Evolutionary conservation across 2,797 vertebrate genomes (phyloP), one percentile per base, ranked within the genome.

Genomic region (Alosa sapidissima): DNA sequence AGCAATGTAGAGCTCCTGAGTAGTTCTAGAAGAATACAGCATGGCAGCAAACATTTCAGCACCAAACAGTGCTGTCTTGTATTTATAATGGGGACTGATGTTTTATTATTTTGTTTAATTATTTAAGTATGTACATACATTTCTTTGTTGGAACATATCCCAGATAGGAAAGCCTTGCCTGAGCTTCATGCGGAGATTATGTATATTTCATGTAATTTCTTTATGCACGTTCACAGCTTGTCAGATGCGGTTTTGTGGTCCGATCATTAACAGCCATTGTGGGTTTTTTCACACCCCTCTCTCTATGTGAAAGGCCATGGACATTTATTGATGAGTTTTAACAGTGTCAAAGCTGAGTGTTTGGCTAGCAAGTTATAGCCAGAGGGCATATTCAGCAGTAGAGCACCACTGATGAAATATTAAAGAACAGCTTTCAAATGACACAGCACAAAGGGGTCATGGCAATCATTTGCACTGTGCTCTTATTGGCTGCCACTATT

Each of bases 401-500:
- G 81, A 82, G 52, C 5, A 33, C 2, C 52, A 83, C 21, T 51
- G 62, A 83, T 68, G 19, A 83, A 65, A 19, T 62, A 65, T 48
- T 83, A 65, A 48, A 28, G 48, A 65, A 49, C 47, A 65, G 47
- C 41, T 83, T 83, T 60, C 55, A 48, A 65, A 83, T 47, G 60
- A 72, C 82, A 49, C n/a, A 33, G 47, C 16, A 84, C 81, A 88
- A 88, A 84, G 82, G 45, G 78, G 85, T n/a, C 52, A 84, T 48
- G 13, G 81, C 82, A 85, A 87, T 88, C 82, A 88, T 86, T 85
- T 85, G 83, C 84, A 83, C 86, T 85, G 86, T 81, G 85, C 84
- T 81, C 82, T 84, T 83, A 85, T 86, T 82, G 81, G 78, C 48
- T 85, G 82, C 28, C 60, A 52, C 84, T 86, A 85, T 86, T 84